Evolutionary conservation across 2,888 invertebrate genomes (phyloP), one percentile per base, ranked within the genome.

Genomic region (Amphipyra berbera): DNA sequence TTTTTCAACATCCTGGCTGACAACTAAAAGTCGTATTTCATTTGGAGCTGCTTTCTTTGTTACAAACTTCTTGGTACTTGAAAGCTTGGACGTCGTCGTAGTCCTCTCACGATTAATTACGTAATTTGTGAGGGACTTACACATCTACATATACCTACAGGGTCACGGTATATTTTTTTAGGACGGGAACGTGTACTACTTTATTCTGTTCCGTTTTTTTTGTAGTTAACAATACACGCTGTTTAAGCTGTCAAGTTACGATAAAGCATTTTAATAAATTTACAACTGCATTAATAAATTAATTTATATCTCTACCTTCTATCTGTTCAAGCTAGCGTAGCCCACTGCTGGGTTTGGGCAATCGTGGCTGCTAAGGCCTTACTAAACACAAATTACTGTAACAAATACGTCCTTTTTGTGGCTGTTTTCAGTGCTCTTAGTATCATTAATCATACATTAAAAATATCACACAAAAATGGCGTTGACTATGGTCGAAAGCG

Each of bases 401-500:
- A 27, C n/a, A 40, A 52, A 33, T 57, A 57, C 42, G 33, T 13
- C 35, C 9, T 15, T 48, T 75, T 58, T 35, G 12, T 38, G 45
- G 14, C 45, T 49, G 41, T 69, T 56, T 33, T 46, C 38, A 37
- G 21, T 38, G 41, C 38, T 55, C 40, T 55, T 35, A 30, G 41
- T 40, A 37, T 56, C 59, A 78, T 78, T 70, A 78, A 78, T 76
- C 67, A 76, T 27, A 57, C 53, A 74, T 66, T 74, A 49, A 54
- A 64, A 66, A 65, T 56, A 61, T 60, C 49, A 45, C 46, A 50
- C 57, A 57, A 64, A 75, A 78, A 78, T 57, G 57, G 61, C 63
- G 75, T 56, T 54, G 59, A 69, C 59, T 64, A 57, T 55, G 33
- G 57, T 56, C 47, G 37, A 61, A 60, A 75, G 54, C 64, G 49